Base-by-base conservation (phyloP, 2,888 invertebrate genomes). In the Stenoptilia bipunctidactyla region DNA sequence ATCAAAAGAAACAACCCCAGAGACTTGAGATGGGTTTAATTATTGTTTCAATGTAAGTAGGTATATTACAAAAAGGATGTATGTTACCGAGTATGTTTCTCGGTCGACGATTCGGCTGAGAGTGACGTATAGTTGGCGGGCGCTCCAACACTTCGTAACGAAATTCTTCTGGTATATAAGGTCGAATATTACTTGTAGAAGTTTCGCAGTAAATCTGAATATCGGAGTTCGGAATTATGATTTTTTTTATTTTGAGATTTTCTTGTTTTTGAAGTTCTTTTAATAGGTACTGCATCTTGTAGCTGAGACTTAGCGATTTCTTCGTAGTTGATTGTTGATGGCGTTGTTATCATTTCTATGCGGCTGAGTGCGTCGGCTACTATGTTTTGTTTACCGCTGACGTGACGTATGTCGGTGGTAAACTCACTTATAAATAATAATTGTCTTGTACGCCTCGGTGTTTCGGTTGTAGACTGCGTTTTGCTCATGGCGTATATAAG, bases 361-460 rank as follows among this genome's bases (percentile, higher is more conserved):
- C 36, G 62, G 41, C 14, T 30, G 30, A 30, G 30, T n/a, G 56
- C 46, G 34, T 50, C 48, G 6, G 46, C 45, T 13, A 44, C 43
- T 6, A 40, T 35, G 33, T 50, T 48, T 6, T 44, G 14, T 15
- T 41, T 38, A 0, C 47, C 47, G 14, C 36, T 37, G 6, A 45
- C 36, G 39, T 47, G 43, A 2, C 41, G 40, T 15, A 46, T 46
- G 15, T 42, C 40, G 1, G 43, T 47, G 1, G 42, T 46, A 15
- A 46, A 49, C 34, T 49, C 42, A 13, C 43, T 45, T 1, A 49
- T 46, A 40, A 45, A 46, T 8, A 43, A 10, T n/a, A 51, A 36
- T 40, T 46, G 45, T 9, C 44, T 20, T 14, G 39, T 25, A 10
- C 45, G 39, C 9, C 43, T 14, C 12, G 44, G 45, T 9, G 43